Conservation (phyloP, 2,888 invertebrate species). For the Blomia tropicalis region DNA sequence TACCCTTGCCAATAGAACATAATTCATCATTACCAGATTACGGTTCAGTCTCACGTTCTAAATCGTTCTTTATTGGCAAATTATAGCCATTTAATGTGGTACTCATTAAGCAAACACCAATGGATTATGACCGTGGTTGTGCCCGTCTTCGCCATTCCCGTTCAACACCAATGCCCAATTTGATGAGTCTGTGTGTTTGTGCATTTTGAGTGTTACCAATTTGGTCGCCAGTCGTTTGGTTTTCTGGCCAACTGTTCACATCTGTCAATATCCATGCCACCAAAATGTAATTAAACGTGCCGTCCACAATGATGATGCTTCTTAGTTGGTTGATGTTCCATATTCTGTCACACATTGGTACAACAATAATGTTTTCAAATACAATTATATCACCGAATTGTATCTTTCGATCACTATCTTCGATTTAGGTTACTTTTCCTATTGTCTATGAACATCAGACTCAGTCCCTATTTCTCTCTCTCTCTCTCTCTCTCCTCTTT, state of each 20-base stretch:
- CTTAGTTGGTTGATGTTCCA: no score
- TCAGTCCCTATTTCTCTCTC: no score
- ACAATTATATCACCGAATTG: no score
- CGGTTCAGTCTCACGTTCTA: not conserved
- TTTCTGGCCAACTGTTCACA: not conserved
- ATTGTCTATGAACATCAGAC: no score
- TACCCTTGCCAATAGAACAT: not conserved
- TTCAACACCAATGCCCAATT: no score
- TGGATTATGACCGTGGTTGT: not conserved
- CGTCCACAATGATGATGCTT: no score
- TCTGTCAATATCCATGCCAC: conserved; percentile 8
- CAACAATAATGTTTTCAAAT: no score
- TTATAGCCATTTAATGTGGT: not conserved
- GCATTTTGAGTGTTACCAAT: not conserved
- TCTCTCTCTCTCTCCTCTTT: no score
- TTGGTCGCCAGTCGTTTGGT: not conserved
- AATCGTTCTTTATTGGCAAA: conserved; percentile 12
- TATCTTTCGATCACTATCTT: no score
- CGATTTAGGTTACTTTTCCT: no score
- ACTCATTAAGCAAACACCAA: conserved; percentile 7
- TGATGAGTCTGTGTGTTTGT: no score
- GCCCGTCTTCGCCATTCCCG: not conserved
- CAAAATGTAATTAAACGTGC: not conserved
- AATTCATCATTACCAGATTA: conserved; percentile 11
- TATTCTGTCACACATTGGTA: no score